These are phyloP conservation scores for Pyralis farinalis DNA, from an alignment of 2,888 invertebrate species.

Conservation along the genomic window DNA sequence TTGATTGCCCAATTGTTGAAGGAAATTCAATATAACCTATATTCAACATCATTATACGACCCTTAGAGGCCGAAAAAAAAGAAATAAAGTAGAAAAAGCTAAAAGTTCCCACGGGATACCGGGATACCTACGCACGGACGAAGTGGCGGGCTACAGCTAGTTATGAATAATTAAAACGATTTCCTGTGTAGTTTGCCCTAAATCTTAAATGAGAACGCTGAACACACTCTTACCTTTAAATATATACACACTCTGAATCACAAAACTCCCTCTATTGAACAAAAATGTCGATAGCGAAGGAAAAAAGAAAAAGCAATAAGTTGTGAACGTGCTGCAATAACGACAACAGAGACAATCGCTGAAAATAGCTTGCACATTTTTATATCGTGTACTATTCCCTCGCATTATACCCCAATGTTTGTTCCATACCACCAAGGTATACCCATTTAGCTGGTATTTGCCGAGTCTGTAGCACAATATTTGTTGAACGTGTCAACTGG, in stretches of 20 bases:
- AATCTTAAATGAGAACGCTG: background rate
- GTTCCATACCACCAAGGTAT: constrained; percentile 43
- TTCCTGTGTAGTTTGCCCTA: background rate
- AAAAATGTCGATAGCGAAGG: background rate
- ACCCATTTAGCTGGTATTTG: constrained; percentile 68
- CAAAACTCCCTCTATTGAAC: background rate
- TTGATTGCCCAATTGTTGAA: no score
- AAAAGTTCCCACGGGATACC: no score
- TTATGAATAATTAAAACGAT: no score
- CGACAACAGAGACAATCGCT: constrained; percentile 53
- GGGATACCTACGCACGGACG: no score
- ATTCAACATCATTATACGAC: no score
- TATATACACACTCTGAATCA: background rate
- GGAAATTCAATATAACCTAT: no score
- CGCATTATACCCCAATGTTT: constrained; percentile 63
- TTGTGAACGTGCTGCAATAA: constrained; percentile 54
- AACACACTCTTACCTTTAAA: background rate
- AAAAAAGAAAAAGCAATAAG: constrained; percentile 41
- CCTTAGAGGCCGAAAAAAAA: no score
- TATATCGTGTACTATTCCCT: constrained; percentile 59
- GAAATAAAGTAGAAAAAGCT: no score
- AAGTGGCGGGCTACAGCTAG: no score
- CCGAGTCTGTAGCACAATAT: constrained; percentile 71
- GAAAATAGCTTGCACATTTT: constrained; percentile 59
- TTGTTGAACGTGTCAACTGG: constrained; percentile 75